Evolutionary conservation across 2,797 vertebrate species (phyloP).

Genomic region (Gallinago nigripennis): DNA sequence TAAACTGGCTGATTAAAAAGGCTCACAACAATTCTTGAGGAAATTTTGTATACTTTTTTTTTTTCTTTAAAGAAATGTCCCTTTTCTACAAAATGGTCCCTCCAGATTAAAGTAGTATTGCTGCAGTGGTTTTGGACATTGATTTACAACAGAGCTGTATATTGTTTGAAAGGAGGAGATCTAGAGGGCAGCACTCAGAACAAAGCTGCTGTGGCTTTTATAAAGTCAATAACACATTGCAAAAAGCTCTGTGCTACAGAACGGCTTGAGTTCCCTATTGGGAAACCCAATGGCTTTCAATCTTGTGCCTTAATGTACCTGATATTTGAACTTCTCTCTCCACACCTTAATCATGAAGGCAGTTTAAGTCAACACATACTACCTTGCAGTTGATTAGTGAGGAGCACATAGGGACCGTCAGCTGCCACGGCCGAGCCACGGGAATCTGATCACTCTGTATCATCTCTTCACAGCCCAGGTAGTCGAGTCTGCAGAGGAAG

Average conservation of each 20-base stretch:
- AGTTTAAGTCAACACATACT: background rate
- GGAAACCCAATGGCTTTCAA: background rate
- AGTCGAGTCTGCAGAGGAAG: fast-evolving
- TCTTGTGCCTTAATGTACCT: background rate
- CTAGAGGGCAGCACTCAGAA: background rate
- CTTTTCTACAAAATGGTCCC: background rate
- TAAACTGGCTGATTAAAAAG: conserved; percentile 30
- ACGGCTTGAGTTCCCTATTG: background rate
- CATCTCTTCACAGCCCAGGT: fast-evolving
- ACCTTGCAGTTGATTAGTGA: background rate
- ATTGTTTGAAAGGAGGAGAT: conserved; percentile 16
- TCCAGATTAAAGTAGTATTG: background rate
- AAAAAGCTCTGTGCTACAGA: background rate
- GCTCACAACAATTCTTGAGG: conserved; percentile 1
- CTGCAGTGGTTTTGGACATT: background rate
- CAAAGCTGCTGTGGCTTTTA: conserved; percentile 9
- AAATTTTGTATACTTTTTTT: background rate
- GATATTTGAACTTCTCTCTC: background rate
- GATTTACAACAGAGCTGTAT: conserved; percentile 21
- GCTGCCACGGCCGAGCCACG: fast-evolving
- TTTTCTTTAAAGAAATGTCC: background rate
- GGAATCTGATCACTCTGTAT: fast-evolving
- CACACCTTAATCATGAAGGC: background rate
- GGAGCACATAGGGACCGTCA: background rate
- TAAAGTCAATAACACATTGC: background rate